Evolutionary conservation across 2,113 vertebrate genomes (phyloP), one percentile per base, ranked within the genome.

Genomic region (Oreocharis arfaki): DNA sequence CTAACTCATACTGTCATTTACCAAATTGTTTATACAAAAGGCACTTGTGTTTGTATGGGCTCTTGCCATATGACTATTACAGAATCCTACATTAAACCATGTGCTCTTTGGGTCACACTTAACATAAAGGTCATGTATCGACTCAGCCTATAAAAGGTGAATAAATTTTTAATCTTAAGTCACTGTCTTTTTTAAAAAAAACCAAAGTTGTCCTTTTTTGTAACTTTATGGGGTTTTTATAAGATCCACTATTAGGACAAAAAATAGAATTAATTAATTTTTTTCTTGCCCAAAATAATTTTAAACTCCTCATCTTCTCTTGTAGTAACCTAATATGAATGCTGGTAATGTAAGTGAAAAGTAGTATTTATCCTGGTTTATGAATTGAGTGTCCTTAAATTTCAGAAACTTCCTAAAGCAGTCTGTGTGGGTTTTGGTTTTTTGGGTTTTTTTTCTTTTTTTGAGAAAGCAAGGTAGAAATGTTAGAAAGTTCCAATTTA

Each of bases 81-180:
- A 64, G 78, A 75, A 75, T 78, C 24, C 23, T 63, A 4, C 8
- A 1, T 55, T 68, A 47, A 87, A 7, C 56, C 33, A 1, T 33
- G 14, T 61, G 55, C 18, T 61, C 4, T 65, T 73, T 8, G n/a
- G 39, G 55, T 81, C 42, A 46, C 7, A 9, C 8, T 80, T 71
- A 44, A 17, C 16, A 19, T 23, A 37, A 70, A 78, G 28, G 42
- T 87, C 2, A 1, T 1, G 0, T 59, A 27, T 63, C 3, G 2
- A 63, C 18, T 27, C 26, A 82, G 17, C n/a, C 49, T 88, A 13
- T 55, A 47, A 68, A 93, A 22, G 10, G 5, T 85, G 35, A 85
- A 86, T 60, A 52, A 3, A 16, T 50, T 65, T 88, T 76, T 67
- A 9, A 9, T 41, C 39, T n/a, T 19, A 7, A 55, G 18, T 33